These are phyloP conservation scores for Poecile montanus DNA, from an alignment of 2,797 vertebrate genomes.

Conservation along the genomic window DNA sequence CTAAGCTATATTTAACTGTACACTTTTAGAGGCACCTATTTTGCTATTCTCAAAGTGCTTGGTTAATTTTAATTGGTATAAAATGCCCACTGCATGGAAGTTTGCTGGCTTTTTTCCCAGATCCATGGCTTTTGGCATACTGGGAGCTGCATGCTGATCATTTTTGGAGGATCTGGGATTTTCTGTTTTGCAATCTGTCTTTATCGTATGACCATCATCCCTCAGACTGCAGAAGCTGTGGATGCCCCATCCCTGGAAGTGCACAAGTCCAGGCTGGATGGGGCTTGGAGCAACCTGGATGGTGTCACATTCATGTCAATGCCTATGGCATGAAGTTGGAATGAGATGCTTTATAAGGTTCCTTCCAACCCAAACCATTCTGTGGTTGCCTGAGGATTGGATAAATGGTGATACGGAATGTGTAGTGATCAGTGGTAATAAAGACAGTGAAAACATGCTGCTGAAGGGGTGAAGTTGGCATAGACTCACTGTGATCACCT, in stretches of 20 bases:
- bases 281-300: neutral
- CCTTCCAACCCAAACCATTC: neutral
- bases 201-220: neutral
- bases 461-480: neutral
- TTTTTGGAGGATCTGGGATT: neutral
- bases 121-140: neutral
- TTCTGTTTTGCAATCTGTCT: neutral
- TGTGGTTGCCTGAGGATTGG: neutral
- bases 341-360: neutral
- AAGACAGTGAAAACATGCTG: neutral
- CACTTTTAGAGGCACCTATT: neutral
- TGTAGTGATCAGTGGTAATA: neutral
- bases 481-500: neutral
- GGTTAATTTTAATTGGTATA: neutral
- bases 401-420: neutral
- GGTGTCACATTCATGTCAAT: neutral
- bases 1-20: neutral
- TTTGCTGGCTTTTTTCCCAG: neutral
- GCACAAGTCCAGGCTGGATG: neutral
- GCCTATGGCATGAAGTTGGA: neutral
- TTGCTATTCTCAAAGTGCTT: neutral
- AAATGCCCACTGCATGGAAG: neutral
- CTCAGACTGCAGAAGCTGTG: neutral
- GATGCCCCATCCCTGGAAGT: neutral
- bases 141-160: conserved; percentile 30